Evolutionary conservation across 2,797 vertebrate genomes (phyloP).

Genomic region (Podarcis lilfordi): DNA sequence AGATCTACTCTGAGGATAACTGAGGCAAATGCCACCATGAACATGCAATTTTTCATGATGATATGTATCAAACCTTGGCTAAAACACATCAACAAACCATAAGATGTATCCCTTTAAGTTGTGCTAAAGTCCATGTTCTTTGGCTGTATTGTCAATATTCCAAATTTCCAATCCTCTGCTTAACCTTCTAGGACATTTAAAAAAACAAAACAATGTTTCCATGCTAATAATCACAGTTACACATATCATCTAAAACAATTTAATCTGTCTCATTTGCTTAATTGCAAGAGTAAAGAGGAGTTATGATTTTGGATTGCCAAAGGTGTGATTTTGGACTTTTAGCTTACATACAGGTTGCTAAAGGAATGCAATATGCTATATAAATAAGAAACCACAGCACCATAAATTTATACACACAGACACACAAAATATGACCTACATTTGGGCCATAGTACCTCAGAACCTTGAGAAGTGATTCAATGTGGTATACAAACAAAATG

Average conservation of each 20-base stretch:
- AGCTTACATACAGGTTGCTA: background rate
- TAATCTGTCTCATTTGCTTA: background rate
- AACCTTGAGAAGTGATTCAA: slow-evolving; percentile 5
- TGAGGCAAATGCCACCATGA: too few relatives aligned
- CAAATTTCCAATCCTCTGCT: background rate
- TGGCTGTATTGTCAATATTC: background rate
- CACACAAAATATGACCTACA: background rate
- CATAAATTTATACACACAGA: too few relatives aligned
- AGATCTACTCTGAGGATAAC: too few relatives aligned
- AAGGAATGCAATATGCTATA: background rate
- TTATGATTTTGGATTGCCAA: background rate
- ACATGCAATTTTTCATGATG: background rate
- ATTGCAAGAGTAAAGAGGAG: background rate
- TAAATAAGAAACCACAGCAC: background rate
- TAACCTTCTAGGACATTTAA: background rate
- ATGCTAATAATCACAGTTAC: background rate
- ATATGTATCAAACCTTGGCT: background rate
- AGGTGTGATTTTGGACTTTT: background rate
- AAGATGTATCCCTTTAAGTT: background rate
- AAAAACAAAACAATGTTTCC: background rate
- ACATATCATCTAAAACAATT: background rate
- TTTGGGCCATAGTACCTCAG: background rate
- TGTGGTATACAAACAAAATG: slow-evolving; percentile 12
- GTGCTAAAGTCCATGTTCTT: background rate
- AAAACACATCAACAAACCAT: too few relatives aligned